Evolutionary conservation across 2,888 invertebrate genomes (phyloP).

Genomic region (Litoditis marina): DNA sequence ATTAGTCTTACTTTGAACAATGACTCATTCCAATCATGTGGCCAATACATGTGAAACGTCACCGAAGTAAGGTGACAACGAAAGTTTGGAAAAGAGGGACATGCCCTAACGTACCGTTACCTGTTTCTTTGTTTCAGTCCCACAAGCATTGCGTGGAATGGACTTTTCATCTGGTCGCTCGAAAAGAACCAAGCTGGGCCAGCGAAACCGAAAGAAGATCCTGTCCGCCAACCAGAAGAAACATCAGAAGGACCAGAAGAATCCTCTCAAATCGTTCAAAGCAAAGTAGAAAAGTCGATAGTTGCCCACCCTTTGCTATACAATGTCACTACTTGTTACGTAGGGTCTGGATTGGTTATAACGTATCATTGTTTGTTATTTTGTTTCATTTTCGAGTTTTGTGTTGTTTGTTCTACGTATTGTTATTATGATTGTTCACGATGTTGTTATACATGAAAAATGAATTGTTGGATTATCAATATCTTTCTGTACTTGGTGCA

Average conservation of each 20-base stretch:
- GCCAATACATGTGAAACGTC: no score
- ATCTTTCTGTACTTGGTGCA: no score
- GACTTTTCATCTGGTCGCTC: conserved; percentile 29
- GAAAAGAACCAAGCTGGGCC: conserved; percentile 27
- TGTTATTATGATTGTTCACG: neutral
- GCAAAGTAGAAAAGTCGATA: no score
- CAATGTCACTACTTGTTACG: no score
- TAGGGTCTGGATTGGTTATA: no score
- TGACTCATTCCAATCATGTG: no score
- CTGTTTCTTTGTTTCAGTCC: conserved; percentile 40
- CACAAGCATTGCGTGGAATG: conserved; percentile 53
- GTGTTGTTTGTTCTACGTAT: conserved; percentile 3
- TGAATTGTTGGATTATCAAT: neutral
- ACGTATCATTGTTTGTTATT: conserved; percentile 13
- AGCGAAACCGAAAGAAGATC: conserved; percentile 26
- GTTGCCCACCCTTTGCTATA: no score
- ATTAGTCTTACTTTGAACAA: neutral
- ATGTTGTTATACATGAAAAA: neutral
- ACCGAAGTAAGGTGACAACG: no score
- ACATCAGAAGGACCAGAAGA: conserved; percentile 38
- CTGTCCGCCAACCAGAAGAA: conserved; percentile 32
- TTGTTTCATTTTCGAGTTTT: conserved; percentile 9
- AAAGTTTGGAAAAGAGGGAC: neutral
- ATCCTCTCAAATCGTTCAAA: conserved; percentile 51
- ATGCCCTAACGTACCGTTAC: neutral